Percentiles rank a stretch among this genome's conserved stretches.
These are phyloP conservation scores for Fratercula arctica DNA, from an alignment of 2,797 vertebrate genomes.

Conservation along the genomic window DNA sequence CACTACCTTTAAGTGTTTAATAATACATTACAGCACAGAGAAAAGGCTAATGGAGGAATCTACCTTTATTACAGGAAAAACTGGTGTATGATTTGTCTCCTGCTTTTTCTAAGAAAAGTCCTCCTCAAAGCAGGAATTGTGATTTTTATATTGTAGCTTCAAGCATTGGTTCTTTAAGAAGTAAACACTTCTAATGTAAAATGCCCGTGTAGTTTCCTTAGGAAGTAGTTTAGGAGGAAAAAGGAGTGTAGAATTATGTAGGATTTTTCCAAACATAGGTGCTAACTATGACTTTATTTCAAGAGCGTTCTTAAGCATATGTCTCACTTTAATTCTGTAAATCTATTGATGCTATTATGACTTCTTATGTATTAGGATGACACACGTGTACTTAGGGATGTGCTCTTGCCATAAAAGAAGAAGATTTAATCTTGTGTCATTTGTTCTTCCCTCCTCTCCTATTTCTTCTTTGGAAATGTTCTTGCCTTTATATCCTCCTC, in stretches of 20 bases:
- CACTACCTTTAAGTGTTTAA: slow-evolving; percentile 64
- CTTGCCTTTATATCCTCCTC: not conserved
- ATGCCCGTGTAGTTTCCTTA: not conserved
- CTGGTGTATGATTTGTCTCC: not conserved
- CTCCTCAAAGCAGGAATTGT: not conserved
- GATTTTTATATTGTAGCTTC: not conserved
- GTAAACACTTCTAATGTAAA: not conserved
- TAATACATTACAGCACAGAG: slow-evolving; percentile 66
- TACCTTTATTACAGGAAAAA: slow-evolving; percentile 14
- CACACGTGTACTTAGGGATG: not conserved
- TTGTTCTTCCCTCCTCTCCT: not conserved
- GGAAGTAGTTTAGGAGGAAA: not conserved
- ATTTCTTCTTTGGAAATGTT: not conserved
- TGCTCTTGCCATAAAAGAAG: not conserved
- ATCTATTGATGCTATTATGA: not conserved
- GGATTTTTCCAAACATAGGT: not conserved
- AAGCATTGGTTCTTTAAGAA: not conserved
- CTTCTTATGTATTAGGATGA: not conserved
- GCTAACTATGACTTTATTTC: not conserved
- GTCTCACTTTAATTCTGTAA: not conserved
- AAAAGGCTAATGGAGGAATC: slow-evolving; percentile 16
- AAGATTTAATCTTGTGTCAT: not conserved
- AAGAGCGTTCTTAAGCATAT: not conserved
- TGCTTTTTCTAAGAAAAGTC: not conserved
- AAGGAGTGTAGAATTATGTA: not conserved